These are phyloP conservation scores for Empidonax traillii DNA, from an alignment of 2,113 vertebrate genomes.

Conservation along the genomic window DNA sequence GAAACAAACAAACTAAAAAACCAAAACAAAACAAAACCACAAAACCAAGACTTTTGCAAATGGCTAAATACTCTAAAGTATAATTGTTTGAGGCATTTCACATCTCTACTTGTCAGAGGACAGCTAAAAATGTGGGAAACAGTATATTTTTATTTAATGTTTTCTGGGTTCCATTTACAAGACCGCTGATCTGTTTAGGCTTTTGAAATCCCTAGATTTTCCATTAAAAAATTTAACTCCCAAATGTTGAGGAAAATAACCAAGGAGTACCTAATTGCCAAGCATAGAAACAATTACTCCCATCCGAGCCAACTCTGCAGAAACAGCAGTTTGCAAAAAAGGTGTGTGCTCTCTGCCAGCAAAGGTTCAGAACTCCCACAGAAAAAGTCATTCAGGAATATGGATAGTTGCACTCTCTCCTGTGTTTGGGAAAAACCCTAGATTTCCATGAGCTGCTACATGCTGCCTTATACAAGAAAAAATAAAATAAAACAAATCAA, in stretches of 20 bases:
- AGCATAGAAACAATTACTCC: not conserved
- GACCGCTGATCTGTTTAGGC: not conserved
- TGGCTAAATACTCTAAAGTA: not conserved
- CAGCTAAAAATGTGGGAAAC: not conserved
- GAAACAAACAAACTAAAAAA: too few species aligned
- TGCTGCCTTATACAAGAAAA: not conserved
- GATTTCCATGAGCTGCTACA: not conserved
- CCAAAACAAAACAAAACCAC: too few species aligned
- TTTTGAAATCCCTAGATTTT: not conserved
- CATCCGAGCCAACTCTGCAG: not conserved
- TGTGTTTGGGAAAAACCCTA: not conserved
- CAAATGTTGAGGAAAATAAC: not conserved
- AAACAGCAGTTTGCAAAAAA: not conserved
- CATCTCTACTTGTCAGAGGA: not conserved
- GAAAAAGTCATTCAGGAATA: not conserved
- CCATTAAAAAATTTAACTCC: not conserved
- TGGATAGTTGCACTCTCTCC: not conserved
- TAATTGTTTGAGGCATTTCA: not conserved
- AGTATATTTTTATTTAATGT: not conserved
- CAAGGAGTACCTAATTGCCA: not conserved
- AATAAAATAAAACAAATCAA: not conserved
- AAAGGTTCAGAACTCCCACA: not conserved
- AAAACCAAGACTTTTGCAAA: not conserved
- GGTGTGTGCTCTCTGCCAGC: not conserved
- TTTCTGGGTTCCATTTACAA: not conserved